Evolutionary conservation across 2,797 vertebrate genomes (phyloP).

Genomic region (Xenentodon cancila): DNA sequence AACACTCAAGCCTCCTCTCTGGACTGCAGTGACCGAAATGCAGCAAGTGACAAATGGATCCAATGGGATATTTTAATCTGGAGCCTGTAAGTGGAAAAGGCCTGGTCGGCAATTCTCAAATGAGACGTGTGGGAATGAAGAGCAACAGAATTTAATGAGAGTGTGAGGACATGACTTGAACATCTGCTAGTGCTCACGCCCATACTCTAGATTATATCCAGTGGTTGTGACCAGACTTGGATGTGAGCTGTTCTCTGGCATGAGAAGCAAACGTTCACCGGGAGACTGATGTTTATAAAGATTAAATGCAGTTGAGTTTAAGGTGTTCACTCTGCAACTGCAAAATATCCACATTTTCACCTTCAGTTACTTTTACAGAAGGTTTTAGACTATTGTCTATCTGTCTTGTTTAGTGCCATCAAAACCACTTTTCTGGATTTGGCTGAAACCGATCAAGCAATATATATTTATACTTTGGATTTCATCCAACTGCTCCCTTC

Average conservation of each 20-base stretch:
- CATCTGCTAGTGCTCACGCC: constrained; percentile 7
- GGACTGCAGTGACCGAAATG: constrained; percentile 38
- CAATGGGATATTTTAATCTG: constrained; percentile 57
- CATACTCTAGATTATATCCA: not conserved
- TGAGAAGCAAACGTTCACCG: constrained; percentile 7
- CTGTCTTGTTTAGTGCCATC: not conserved
- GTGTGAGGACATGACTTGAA: constrained; percentile 5
- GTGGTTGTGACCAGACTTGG: constrained; percentile 1
- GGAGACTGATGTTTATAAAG: not conserved
- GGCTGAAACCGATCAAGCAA: not conserved
- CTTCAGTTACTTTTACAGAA: not conserved
- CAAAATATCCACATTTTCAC: not conserved
- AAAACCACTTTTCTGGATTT: not conserved
- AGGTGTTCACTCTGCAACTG: not conserved
- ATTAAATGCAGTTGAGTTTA: not conserved
- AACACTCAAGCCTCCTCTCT: constrained; percentile 46
- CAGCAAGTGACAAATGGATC: constrained; percentile 59
- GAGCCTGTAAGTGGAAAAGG: constrained; percentile 50
- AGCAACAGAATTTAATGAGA: constrained; percentile 14
- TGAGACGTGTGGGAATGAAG: constrained; percentile 28
- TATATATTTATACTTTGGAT: too few relatives aligned
- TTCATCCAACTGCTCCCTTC: too few relatives aligned
- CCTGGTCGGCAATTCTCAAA: constrained; percentile 38
- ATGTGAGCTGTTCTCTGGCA: constrained; percentile 7
- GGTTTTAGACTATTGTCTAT: not conserved